A percentile compares a stretch with the other conserved stretches of the same genome.
These are phyloP conservation scores for Ginglymostoma cirratum DNA, from an alignment of 2,113 vertebrate genomes.

Conservation along the genomic window DNA sequence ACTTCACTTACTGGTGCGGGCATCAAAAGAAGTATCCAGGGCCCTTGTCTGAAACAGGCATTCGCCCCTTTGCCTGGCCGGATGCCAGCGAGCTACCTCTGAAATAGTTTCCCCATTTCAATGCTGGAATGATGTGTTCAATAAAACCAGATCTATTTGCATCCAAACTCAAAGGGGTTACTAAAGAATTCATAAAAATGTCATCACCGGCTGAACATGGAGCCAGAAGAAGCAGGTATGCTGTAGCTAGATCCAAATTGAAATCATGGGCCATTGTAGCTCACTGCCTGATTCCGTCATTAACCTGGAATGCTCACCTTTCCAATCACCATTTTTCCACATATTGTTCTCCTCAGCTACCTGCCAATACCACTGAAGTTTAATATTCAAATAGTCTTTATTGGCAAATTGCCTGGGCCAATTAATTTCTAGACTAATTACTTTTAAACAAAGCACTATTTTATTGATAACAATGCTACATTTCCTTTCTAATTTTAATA, in stretches of 20 bases:
- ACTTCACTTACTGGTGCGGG: neutral
- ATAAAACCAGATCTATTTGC: neutral
- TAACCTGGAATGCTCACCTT: neutral
- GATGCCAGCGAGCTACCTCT: neutral
- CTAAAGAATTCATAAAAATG: neutral
- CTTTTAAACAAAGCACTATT: neutral
- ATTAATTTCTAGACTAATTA: neutral
- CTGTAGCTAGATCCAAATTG: neutral
- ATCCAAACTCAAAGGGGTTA: neutral
- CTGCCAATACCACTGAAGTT: neutral
- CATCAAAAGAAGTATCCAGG: neutral
- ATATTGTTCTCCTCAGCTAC: neutral
- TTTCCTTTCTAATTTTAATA: slow-evolving; percentile 1
- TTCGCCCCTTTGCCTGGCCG: neutral
- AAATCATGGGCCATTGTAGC: neutral
- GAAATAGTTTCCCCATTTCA: too few relatives aligned
- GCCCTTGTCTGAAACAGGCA: neutral
- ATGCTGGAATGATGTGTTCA: too few relatives aligned
- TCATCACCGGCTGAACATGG: neutral
- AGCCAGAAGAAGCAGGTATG: neutral
- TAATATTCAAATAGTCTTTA: neutral
- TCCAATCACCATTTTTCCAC: neutral
- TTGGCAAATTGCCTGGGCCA: neutral
- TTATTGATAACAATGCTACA: neutral
- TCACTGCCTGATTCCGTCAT: neutral